Base-by-base conservation (phyloP, 2,888 invertebrate species). In the Sthenelais limicola region DNA sequence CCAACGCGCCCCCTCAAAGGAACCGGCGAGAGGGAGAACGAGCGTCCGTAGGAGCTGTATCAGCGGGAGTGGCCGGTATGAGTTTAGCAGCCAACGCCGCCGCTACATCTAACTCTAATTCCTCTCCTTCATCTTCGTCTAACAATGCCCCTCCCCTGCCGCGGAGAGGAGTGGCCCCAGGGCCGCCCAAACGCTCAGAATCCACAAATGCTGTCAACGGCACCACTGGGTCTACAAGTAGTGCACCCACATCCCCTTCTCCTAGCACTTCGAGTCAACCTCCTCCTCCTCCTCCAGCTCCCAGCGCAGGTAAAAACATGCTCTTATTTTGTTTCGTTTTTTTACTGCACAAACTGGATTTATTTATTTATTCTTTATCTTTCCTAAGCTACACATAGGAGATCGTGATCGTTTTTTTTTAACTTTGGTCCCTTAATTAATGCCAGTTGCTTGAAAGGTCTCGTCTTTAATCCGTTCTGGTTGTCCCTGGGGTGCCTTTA, bases 201-300 rank as follows among this genome's bases (percentile, higher is more conserved):
- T 72, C 74, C 67, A 75, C 71, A 15, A 62, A 72, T 26, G 72
- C 66, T n/a, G 71, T 35, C 43, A 32, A 47, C 51, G 28, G 15
- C 49, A 38, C 32, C 72, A 33, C 49, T 73, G 9, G 43, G 56
- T 33, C 68, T 69, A 49, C 68, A 26, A 35, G 43, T 28, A 9
- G 26, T n/a, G 26, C 49, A 18, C 33, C 52, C 32, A 28, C 69
- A 21, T 35, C 69, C 21, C 48, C 68, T 15, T 30, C 69, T 9
- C 30, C 69, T 1, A 49, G 49, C 68, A 49, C 68, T 48, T 47
- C 68, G 3, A 33, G 48, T 12, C 33, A 38, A 18, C 26, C 3
- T 24, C 21, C 68, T n/a, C n/a, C n/a, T n/a, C n/a, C n/a, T n/a
- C n/a, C n/a, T n/a, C n/a, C n/a, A n/a, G n/a, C n/a, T 18, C 56